A percentile compares a stretch with the other conserved stretches of the same genome.
These are phyloP conservation scores for Pycnomerus fuliginosus DNA, from an alignment of 2,888 invertebrate species.

Conservation along the genomic window DNA sequence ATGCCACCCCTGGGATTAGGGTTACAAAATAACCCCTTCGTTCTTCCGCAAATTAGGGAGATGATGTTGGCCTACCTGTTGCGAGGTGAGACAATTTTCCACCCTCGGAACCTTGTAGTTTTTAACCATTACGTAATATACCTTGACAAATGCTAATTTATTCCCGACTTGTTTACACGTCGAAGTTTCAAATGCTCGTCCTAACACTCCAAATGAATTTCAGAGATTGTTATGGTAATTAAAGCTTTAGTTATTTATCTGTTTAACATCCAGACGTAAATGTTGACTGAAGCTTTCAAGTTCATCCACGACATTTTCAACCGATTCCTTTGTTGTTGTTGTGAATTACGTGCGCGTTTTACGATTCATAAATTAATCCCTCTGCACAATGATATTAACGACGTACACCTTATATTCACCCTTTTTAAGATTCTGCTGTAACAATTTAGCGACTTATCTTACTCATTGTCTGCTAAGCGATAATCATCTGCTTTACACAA, in stretches of 20 bases:
- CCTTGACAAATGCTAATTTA: conserved; percentile 16
- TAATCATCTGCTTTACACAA: too few species aligned
- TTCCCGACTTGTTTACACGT: conserved; percentile 16
- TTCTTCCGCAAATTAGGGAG: conserved; percentile 62
- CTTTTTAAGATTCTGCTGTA: too few species aligned
- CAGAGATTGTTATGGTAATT: conserved; percentile 20
- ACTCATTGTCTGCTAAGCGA: too few species aligned
- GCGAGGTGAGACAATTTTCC: conserved; percentile 56
- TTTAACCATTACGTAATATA: conserved; percentile 10
- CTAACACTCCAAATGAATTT: conserved; percentile 10
- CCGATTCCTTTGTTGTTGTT: background rate
- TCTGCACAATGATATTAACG: too few species aligned
- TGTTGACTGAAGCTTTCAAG: conserved; percentile 15
- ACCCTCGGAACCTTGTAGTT: background rate
- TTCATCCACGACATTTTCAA: conserved; percentile 10
- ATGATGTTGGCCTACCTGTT: conserved; percentile 65
- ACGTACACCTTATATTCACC: too few species aligned
- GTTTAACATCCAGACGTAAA: conserved; percentile 15
- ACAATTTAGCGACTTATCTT: too few species aligned
- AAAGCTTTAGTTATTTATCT: conserved; percentile 16
- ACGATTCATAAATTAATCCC: conserved; percentile 15
- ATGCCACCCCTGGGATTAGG: conserved; percentile 43
- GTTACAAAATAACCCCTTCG: conserved; percentile 55
- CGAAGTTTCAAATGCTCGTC: conserved; percentile 6
- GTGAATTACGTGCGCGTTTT: conserved; percentile 9